Base-by-base conservation (phyloP, 2,888 invertebrate genomes). In the Pristionchus entomophagus region DNA sequence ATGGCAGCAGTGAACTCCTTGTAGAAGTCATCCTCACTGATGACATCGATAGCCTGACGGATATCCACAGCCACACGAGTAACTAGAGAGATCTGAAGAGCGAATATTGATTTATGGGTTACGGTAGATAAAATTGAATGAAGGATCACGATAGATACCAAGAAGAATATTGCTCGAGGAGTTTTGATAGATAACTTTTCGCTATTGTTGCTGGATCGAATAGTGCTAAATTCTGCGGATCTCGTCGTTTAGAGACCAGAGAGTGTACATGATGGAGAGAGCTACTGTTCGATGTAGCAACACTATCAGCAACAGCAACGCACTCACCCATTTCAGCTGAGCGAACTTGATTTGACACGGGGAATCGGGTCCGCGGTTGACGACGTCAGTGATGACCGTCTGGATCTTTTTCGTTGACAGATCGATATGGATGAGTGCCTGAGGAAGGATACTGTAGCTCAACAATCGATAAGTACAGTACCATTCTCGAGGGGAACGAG, bases 361-460 rank as follows among this genome's bases (percentile, higher is more conserved):
- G 17, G 86, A 77, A 26, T 89, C 89, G n/a, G 85, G 87, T 19
- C 88, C 89, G 26, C 88, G 78, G 35, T 87, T 87, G 5, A 88
- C 86, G 17, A 89, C 89, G 62, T 89, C 88, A 80, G 88, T 86
- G 19, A 90, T 86, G 6, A 88, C 69, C 0, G 89, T 88, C 59
- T 86, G 56, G 4, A 89, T 88, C 14, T 87, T 89, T 26, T 84
- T 87, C 26, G 87, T 86, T 1, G 88, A 86, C 14, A 88, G 88
- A 56, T 90, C 89, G 85, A 89, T 87, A 80, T 88, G 89, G n/a
- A 90, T 88, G 1, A 88, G 86, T 6, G 86, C 87, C 90, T 90
- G 86, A n/a, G 69, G 56, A n/a, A 56, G 22, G 35, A 14, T 56
- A 53, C 38, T 32, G 82, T 83, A 86, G 45, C 12, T 45, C 12